These are phyloP conservation scores for Pecten maximus DNA, from an alignment of 2,888 invertebrate species.

Conservation along the genomic window DNA sequence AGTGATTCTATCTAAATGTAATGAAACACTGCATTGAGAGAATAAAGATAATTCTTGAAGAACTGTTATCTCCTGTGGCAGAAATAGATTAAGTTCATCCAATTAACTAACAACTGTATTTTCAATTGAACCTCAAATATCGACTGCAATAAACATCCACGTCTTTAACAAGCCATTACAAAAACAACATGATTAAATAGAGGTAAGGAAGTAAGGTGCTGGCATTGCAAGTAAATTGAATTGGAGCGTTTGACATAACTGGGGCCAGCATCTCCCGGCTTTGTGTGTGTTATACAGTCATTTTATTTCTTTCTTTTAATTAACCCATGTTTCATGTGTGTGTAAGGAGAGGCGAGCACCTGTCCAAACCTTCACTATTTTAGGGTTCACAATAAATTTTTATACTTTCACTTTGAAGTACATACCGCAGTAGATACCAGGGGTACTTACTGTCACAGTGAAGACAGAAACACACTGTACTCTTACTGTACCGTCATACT, in stretches of 20 bases:
- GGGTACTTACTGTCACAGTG: not conserved
- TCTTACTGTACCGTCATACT: not conserved
- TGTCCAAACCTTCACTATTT: not conserved
- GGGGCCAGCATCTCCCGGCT: not conserved
- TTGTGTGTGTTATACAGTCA: not conserved
- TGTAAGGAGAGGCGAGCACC: not conserved
- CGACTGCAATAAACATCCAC: not conserved
- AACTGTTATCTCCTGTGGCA: not conserved
- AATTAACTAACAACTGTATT: not conserved
- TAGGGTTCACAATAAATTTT: not conserved
- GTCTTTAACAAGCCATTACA: constrained; percentile 14
- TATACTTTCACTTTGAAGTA: constrained; percentile 30
- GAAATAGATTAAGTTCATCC: constrained; percentile 7
- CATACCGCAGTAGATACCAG: not conserved
- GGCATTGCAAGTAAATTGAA: not conserved
- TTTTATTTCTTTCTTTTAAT: constrained; percentile 14
- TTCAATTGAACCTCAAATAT: not conserved
- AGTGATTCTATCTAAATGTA: not conserved
- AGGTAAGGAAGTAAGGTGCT: not conserved
- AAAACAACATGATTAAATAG: not conserved
- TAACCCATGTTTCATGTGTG: constrained; percentile 15
- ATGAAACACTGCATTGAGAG: not conserved
- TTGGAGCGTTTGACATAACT: not conserved
- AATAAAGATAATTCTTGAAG: not conserved
- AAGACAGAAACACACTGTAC: not conserved